Evolutionary conservation across 2,888 invertebrate species (phyloP).

Genomic region (Hyalella azteca): DNA sequence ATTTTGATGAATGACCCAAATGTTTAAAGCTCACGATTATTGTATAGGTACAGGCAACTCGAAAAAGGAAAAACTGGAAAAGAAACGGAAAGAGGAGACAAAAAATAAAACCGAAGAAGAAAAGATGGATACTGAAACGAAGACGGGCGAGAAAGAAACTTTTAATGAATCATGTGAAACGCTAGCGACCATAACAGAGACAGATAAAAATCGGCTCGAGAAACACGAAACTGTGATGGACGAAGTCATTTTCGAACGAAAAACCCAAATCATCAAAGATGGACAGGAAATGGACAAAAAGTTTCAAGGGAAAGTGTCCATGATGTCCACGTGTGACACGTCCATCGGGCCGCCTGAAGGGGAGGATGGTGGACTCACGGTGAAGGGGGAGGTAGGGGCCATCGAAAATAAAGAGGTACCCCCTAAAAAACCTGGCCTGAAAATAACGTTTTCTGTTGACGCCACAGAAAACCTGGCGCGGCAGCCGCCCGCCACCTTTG

Average conservation of each 20-base stretch:
- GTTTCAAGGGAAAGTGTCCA: not conserved
- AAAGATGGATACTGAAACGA: not conserved
- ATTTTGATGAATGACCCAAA: too few species aligned
- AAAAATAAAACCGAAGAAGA: not conserved
- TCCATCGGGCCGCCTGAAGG: not conserved
- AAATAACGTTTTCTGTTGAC: constrained; percentile 29
- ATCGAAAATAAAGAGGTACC: not conserved
- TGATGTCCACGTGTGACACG: not conserved
- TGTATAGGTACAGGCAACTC: constrained; percentile 1
- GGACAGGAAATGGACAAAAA: constrained; percentile 17
- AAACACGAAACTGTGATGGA: not conserved
- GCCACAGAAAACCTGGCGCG: not conserved
- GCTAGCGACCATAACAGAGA: too few species aligned
- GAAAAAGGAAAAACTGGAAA: not conserved
- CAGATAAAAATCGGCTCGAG: not conserved
- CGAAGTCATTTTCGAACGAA: constrained; percentile 3
- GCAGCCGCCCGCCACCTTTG: not conserved
- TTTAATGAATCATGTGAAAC: not conserved
- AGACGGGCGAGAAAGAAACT: not conserved
- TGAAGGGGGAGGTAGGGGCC: not conserved
- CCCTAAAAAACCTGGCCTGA: not conserved
- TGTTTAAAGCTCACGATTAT: not conserved
- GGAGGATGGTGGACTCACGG: not conserved
- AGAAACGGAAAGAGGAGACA: not conserved
- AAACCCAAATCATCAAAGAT: not conserved